These are phyloP conservation scores for Dynastes tityus DNA, from an alignment of 2,888 invertebrate genomes.

Conservation along the genomic window DNA sequence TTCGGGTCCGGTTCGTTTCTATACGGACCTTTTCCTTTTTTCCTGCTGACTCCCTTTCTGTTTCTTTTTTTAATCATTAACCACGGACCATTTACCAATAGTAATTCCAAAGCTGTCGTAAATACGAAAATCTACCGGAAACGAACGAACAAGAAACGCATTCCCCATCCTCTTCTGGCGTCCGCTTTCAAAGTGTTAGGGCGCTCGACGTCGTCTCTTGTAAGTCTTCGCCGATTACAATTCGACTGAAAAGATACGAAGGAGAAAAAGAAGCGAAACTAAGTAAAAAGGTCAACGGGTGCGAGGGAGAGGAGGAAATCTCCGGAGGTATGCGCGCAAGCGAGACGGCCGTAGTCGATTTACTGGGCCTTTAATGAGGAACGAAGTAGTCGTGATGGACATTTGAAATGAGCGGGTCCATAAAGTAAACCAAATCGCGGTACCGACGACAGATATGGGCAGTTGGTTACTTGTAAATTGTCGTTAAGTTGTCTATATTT, in stretches of 20 bases:
- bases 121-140: conserved; percentile 56
- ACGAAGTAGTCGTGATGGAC: conserved; percentile 79
- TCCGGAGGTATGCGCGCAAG: neutral
- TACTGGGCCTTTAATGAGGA: conserved; percentile 78
- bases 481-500: conserved; percentile 62
- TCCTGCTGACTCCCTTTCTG: conserved; percentile 60
- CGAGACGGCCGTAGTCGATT: conserved; percentile 68
- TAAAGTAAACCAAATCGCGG: conserved; percentile 65
- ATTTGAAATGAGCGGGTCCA: conserved; percentile 74
- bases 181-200: conserved; percentile 26
- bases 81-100: conserved; percentile 66
- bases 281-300: conserved; percentile 52
- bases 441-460: conserved; percentile 65
- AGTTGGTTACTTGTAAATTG: conserved; percentile 67
- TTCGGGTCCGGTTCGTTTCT: conserved; percentile 49
- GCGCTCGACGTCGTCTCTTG: conserved; percentile 29
- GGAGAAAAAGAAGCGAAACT: conserved; percentile 58
- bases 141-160: conserved; percentile 50
- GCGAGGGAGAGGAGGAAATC: conserved; percentile 48
- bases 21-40: conserved; percentile 55
- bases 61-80: conserved; percentile 66
- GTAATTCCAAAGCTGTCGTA: conserved; percentile 63
- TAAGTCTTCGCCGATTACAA: conserved; percentile 56
- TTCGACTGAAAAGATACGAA: conserved; percentile 61
- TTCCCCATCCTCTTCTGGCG: conserved; percentile 55